Conservation (phyloP, 92 coral and sea anemone genomes). For the Umimayanthus kanabou region DNA sequence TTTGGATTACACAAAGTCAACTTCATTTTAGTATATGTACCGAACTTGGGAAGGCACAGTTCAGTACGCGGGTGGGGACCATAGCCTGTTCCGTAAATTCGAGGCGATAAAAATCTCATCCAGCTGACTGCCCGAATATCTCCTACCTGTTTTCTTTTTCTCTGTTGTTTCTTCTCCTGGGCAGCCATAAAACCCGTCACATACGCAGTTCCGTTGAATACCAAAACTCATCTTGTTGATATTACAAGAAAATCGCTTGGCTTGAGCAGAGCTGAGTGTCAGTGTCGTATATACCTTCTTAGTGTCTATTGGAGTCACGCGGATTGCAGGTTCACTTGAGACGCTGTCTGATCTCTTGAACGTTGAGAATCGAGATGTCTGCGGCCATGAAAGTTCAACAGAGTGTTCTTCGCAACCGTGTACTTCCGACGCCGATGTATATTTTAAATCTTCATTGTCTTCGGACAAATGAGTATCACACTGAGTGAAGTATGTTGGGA, state of each 20-base stretch:
- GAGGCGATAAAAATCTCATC: background rate
- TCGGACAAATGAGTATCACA: constrained; percentile 30
- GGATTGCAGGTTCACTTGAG: constrained; percentile 27
- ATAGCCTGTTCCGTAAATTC: background rate
- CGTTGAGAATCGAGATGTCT: background rate
- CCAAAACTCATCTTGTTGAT: constrained; percentile 44
- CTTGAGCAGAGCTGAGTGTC: constrained; percentile 41
- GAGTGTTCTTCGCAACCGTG: background rate
- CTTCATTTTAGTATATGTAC: background rate
- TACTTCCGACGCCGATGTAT: constrained; percentile 33
- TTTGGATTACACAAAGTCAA: background rate
- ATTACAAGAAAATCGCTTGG: constrained; percentile 37
- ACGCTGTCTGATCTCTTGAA: constrained; percentile 38
- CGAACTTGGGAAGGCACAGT: background rate
- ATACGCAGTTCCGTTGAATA: constrained; percentile 18
- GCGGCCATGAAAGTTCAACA: constrained; percentile 3
- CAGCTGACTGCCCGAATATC: background rate
- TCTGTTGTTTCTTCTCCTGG: constrained; percentile 31
- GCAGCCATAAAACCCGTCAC: constrained; percentile 37
- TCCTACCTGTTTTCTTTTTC: constrained; percentile 27
- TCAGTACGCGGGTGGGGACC: background rate
- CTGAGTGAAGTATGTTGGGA: constrained; percentile 39
- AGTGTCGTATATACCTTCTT: constrained; percentile 11
- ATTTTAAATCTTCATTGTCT: constrained; percentile 32
- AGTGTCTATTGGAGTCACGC: background rate